Percentiles rank a stretch among this genome's conserved stretches.
Evolutionary conservation across 2,797 vertebrate species (phyloP).

Genomic region (Falco cherrug): DNA sequence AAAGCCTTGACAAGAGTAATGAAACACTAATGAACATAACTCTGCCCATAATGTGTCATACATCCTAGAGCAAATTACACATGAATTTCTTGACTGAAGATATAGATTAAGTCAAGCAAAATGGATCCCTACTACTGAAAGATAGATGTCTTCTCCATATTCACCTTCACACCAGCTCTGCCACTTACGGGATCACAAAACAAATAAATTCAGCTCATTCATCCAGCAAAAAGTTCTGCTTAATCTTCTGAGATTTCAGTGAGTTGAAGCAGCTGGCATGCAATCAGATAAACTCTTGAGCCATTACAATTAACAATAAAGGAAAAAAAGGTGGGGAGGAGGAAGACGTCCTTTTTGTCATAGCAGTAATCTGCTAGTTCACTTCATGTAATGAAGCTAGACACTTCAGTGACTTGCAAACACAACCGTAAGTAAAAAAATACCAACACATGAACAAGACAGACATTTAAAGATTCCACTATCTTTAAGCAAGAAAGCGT

Average conservation of each 20-base stretch:
- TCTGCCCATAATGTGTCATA: background rate
- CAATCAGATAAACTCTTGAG: background rate
- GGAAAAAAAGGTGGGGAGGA: background rate
- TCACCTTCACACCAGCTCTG: background rate
- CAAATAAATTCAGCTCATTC: background rate
- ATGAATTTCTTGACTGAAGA: background rate
- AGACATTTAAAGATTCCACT: background rate
- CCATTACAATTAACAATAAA: background rate
- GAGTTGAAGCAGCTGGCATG: background rate
- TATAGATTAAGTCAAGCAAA: background rate
- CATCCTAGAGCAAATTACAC: background rate
- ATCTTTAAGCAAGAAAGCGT: background rate
- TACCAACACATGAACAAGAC: background rate
- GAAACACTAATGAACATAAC: background rate
- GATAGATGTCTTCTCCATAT: background rate
- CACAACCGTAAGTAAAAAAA: background rate
- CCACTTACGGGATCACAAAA: background rate
- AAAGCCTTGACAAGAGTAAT: background rate
- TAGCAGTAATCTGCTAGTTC: background rate
- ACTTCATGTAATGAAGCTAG: background rate
- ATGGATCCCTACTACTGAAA: background rate
- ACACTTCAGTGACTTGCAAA: background rate
- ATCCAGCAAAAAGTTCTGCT: background rate
- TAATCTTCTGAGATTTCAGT: background rate
- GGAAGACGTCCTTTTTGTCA: background rate